Evolutionary conservation across 2,888 invertebrate species (phyloP).

Genomic region (Octonoba sinensis): DNA sequence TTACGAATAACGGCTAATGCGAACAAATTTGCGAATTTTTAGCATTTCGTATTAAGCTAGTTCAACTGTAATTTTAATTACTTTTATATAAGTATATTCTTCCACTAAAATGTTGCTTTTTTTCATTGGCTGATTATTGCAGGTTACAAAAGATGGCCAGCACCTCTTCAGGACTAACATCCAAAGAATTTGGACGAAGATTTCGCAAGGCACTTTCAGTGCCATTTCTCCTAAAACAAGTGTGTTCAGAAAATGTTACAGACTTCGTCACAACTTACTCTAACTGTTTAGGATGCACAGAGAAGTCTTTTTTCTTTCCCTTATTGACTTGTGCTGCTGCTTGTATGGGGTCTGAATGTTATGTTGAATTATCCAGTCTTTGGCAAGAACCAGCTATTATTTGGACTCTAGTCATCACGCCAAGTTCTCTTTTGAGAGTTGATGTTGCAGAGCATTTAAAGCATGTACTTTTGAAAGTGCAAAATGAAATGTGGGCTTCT

Average conservation of each 20-base stretch:
- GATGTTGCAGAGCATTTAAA: constrained; percentile 59
- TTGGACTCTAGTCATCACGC: constrained; percentile 57
- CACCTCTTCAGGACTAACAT: constrained; percentile 44
- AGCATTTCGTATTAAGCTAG: too few species aligned
- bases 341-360: constrained; percentile 50
- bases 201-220: constrained; percentile 59
- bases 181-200: constrained; percentile 50
- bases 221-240: constrained; percentile 52
- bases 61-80: too few species aligned
- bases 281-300: constrained; percentile 49
- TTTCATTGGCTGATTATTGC: too few species aligned
- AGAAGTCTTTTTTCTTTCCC: constrained; percentile 58
- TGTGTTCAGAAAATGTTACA: constrained; percentile 45
- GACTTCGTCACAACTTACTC: constrained; percentile 52
- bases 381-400: constrained; percentile 57
- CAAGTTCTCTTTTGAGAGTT: constrained; percentile 40
- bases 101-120: too few species aligned
- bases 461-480: constrained; percentile 32
- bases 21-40: too few species aligned
- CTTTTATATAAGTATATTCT: too few species aligned
- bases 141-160: too few species aligned
- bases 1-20: too few species aligned
- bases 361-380: constrained; percentile 36
- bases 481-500: constrained; percentile 24
- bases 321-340: constrained; percentile 57